A percentile compares a stretch with the other conserved stretches of the same genome.
Evolutionary conservation across 2,797 vertebrate species (phyloP).

Genomic region (Nyctibius grandis): DNA sequence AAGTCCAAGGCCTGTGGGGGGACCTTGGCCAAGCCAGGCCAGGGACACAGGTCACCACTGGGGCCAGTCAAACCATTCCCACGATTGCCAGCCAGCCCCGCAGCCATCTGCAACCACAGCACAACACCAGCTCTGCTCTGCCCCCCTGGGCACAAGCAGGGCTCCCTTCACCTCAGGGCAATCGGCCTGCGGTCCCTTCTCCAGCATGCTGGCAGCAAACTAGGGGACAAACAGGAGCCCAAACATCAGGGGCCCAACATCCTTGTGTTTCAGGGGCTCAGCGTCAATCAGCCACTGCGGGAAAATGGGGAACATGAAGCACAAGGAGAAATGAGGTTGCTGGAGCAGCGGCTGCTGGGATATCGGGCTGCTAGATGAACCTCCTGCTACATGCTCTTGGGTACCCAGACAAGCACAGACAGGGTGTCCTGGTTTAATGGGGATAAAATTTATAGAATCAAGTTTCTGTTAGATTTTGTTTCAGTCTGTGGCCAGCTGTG

Average conservation of each 20-base stretch:
- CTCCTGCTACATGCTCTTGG: not conserved
- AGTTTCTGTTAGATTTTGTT: too few species aligned
- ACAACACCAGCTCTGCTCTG: not conserved
- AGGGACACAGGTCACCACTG: not conserved
- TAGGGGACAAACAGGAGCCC: slow-evolving; percentile 85
- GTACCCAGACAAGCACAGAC: fast-evolving
- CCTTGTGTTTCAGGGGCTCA: slow-evolving; percentile 88
- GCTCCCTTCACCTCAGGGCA: slow-evolving; percentile 79
- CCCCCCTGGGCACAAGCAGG: not conserved
- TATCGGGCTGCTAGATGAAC: not conserved
- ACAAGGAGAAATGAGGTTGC: not conserved
- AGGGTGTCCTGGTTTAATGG: too few species aligned
- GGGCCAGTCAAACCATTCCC: not conserved
- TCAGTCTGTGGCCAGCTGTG: too few species aligned
- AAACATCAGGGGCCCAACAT: slow-evolving; percentile 78
- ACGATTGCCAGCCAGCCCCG: not conserved
- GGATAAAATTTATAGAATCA: too few species aligned
- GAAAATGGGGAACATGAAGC: not conserved
- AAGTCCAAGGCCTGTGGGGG: slow-evolving; percentile 83
- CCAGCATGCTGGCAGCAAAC: slow-evolving; percentile 78
- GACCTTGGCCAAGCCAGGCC: not conserved
- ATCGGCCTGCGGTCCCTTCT: slow-evolving; percentile 90
- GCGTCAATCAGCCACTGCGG: slow-evolving; percentile 84
- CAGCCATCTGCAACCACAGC: not conserved
- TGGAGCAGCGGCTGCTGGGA: not conserved